Conservation (phyloP, 1,140 invertebrate genomes). For the Diprion similis region DNA sequence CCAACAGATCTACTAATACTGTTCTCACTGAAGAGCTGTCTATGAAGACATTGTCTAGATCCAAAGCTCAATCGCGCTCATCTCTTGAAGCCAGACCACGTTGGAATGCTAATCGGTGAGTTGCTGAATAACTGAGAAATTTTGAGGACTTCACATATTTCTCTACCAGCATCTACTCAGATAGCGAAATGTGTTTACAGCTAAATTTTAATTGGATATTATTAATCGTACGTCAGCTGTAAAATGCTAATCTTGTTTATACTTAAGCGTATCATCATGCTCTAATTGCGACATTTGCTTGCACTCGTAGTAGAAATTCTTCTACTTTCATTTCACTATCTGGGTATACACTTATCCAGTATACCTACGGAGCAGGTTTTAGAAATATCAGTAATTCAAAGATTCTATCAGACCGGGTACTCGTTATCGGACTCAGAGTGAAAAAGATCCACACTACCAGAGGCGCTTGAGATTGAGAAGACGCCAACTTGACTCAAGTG, state of each 20-base stretch:
- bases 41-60: slow-evolving; percentile 36
- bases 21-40: slow-evolving; percentile 35
- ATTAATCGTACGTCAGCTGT: too few relatives aligned
- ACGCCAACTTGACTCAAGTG: slow-evolving; percentile 49
- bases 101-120: slow-evolving; percentile 56
- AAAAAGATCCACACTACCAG: slow-evolving; percentile 76
- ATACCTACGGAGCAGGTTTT: neutral
- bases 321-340: neutral
- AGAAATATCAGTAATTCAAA: slow-evolving; percentile 18
- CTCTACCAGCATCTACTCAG: too few relatives aligned
- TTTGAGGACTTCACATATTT: neutral
- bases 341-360: neutral
- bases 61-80: slow-evolving; percentile 38
- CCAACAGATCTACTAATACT: slow-evolving; percentile 37
- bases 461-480: slow-evolving; percentile 68
- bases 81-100: slow-evolving; percentile 47
- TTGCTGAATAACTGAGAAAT: neutral
- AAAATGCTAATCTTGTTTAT: too few relatives aligned
- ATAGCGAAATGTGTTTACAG: too few relatives aligned
- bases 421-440: slow-evolving; percentile 78
- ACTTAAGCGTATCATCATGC: too few relatives aligned
- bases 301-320: too few relatives aligned
- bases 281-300: too few relatives aligned
- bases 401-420: slow-evolving; percentile 65
- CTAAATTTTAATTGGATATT: too few relatives aligned